Evolutionary conservation across 2,888 invertebrate genomes (phyloP).

Genomic region (Nephrotoma flavescens): DNA sequence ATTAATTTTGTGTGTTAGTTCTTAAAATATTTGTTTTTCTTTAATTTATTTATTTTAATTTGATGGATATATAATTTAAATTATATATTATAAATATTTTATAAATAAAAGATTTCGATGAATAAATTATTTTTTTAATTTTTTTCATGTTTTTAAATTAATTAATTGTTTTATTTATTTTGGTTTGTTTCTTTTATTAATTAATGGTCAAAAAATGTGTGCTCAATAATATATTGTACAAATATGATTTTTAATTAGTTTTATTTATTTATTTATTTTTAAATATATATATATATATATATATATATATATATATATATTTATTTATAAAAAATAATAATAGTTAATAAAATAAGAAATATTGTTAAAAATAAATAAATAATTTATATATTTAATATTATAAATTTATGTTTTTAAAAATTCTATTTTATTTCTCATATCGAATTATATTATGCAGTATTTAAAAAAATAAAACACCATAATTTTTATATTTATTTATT

Average conservation of each 20-base stretch:
- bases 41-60: neutral
- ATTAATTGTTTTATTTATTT: neutral
- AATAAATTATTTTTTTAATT: neutral
- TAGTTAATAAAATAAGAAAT: neutral
- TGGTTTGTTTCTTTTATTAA: neutral
- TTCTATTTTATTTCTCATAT: neutral
- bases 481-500: neutral
- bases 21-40: neutral
- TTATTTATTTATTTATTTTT: neutral
- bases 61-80: neutral
- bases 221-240: slow-evolving; percentile 2
- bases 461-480: neutral
- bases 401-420: neutral
- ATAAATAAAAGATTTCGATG: neutral
- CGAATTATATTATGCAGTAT: neutral
- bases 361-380: neutral
- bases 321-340: neutral
- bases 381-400: neutral
- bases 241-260: slow-evolving; percentile 2
- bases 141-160: neutral
- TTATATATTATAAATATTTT: neutral
- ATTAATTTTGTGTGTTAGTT: neutral
- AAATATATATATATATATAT: neutral
- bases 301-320: neutral
- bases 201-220: neutral